These are phyloP conservation scores for Odobenus rosmarus DNA, from an alignment of 2,113 vertebrate genomes.

Conservation along the genomic window DNA sequence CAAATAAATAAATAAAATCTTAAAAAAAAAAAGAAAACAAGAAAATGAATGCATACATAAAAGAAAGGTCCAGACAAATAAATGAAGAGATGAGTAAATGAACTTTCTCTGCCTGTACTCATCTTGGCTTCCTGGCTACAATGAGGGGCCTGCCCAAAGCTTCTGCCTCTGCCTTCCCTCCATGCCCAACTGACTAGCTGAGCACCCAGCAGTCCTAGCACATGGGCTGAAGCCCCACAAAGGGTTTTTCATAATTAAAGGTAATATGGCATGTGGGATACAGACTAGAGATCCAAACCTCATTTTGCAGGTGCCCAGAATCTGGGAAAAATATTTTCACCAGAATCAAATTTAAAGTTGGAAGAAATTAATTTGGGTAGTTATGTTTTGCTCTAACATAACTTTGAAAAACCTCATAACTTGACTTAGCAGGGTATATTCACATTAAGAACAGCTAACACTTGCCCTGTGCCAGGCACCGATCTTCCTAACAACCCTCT, in stretches of 20 bases:
- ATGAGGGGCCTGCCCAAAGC: rapidly evolving
- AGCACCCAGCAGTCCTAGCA: neutral
- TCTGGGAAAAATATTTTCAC: neutral
- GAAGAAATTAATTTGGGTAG: neutral
- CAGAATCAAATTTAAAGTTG: conserved; percentile 36
- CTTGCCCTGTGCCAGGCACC: neutral
- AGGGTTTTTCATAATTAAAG: neutral
- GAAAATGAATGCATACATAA: neutral
- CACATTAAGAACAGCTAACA: neutral
- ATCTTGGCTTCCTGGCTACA: neutral
- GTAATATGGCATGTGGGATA: neutral
- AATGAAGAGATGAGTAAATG: neutral
- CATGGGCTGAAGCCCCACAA: neutral
- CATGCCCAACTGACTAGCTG: neutral
- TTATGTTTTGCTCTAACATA: neutral
- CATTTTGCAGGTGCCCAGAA: neutral
- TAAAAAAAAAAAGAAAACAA: neutral
- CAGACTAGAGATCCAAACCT: neutral
- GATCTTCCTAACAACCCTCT: neutral
- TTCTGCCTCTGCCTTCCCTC: neutral
- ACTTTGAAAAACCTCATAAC: neutral
- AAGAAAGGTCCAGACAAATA: neutral
- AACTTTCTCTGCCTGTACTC: neutral
- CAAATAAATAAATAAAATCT: no score
- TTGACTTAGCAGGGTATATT: neutral